Percentiles rank a stretch among this genome's conserved stretches.
Evolutionary conservation across 2,888 invertebrate genomes (phyloP).

Genomic region (Apodemia duryi): DNA sequence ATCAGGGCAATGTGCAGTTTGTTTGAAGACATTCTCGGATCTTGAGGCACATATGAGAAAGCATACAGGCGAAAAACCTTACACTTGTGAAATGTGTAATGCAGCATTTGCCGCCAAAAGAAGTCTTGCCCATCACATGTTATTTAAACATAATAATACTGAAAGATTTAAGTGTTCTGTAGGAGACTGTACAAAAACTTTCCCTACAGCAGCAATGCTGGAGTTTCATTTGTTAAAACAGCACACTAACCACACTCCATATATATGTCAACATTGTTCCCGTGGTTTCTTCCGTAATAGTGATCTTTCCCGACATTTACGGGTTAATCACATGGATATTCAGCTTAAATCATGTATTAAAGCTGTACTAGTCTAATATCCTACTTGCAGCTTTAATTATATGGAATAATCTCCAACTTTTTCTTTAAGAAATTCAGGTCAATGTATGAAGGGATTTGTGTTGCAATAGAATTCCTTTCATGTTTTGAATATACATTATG

Average conservation of each 20-base stretch:
- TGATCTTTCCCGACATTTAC: conserved; percentile 63
- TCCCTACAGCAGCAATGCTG: conserved; percentile 63
- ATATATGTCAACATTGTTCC: conserved; percentile 61
- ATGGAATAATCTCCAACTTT: too few species aligned
- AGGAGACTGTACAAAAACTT: conserved; percentile 59
- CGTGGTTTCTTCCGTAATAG: conserved; percentile 63
- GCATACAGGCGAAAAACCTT: conserved; percentile 78
- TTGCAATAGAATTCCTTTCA: too few species aligned
- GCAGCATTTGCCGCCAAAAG: conserved; percentile 54
- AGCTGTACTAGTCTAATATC: conserved; percentile 17
- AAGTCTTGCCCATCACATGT: conserved; percentile 60
- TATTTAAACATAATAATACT: conserved; percentile 63
- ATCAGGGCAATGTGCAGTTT: conserved; percentile 74
- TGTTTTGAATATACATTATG: too few species aligned
- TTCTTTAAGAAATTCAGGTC: neutral
- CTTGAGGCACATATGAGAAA: conserved; percentile 77
- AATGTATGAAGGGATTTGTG: too few species aligned
- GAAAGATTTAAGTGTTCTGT: conserved; percentile 64
- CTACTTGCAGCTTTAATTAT: neutral
- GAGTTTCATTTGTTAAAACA: conserved; percentile 68
- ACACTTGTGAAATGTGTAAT: conserved; percentile 55
- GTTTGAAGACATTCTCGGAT: conserved; percentile 75
- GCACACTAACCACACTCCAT: conserved; percentile 67
- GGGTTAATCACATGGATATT: conserved; percentile 55
- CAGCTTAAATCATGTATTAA: conserved; percentile 36